A percentile compares a stretch with the other conserved stretches of the same genome.
Conservation (phyloP, 2,797 vertebrate genomes). For the Phylloscopus collybita region DNA sequence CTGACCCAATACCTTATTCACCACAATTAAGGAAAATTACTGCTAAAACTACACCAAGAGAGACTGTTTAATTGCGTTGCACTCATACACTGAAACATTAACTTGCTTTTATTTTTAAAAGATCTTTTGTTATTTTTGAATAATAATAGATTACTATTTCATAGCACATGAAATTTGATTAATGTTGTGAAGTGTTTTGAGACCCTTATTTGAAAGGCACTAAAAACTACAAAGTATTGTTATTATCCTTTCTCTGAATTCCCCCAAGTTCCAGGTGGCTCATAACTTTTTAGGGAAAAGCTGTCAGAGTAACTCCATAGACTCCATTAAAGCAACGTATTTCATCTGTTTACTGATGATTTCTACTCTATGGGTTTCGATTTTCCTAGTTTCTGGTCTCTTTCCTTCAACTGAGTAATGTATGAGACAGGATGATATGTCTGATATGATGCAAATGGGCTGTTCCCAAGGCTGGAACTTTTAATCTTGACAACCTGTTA, state of each 20-base stretch:
- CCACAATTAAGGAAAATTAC: neutral
- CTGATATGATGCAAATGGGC: neutral
- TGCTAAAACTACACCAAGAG: neutral
- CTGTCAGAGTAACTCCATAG: conserved; percentile 2
- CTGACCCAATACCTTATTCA: neutral
- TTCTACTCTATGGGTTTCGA: neutral
- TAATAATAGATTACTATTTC: neutral
- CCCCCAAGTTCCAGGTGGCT: conserved; percentile 5
- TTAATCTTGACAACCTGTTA: neutral
- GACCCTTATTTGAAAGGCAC: conserved; percentile 29
- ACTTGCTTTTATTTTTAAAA: neutral
- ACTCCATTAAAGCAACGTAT: conserved; percentile 16
- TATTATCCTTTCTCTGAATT: conserved; percentile 46
- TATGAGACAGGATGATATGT: neutral
- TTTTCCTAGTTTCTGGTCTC: neutral
- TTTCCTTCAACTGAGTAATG: neutral
- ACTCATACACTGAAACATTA: neutral
- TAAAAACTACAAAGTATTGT: conserved; percentile 31
- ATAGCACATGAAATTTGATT: conserved; percentile 15
- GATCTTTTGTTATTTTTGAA: neutral
- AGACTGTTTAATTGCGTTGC: neutral
- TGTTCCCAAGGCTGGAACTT: neutral
- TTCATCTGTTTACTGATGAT: conserved; percentile 1
- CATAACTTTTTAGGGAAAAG: conserved; percentile 33
- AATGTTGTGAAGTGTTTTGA: conserved; percentile 35